Evolutionary conservation across 2,113 vertebrate species (phyloP).

Genomic region (Passer montanus): DNA sequence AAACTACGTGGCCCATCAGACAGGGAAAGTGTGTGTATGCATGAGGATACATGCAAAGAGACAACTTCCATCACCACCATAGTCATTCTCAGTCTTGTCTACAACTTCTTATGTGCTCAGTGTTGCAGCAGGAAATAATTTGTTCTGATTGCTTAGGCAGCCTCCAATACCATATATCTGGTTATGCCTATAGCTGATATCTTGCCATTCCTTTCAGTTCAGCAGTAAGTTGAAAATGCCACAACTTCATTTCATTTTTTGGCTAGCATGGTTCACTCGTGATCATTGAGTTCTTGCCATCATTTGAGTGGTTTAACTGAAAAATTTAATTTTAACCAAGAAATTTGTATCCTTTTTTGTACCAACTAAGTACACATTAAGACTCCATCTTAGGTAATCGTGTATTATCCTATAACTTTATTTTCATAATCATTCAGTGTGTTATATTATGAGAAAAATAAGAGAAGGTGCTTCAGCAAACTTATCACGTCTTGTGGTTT

Average conservation of each 20-base stretch:
- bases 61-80: neutral
- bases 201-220: neutral
- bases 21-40: neutral
- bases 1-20: neutral
- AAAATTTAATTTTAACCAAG: neutral
- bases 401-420: neutral
- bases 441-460: neutral
- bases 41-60: neutral
- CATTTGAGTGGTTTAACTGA: neutral
- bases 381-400: neutral
- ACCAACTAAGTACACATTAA: neutral
- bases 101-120: neutral
- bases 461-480: neutral
- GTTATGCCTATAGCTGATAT: neutral
- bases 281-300: neutral
- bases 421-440: neutral
- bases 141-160: neutral
- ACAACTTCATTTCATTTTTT: neutral
- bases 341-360: neutral
- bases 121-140: neutral
- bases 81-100: neutral
- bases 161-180: neutral
- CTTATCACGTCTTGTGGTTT: neutral
- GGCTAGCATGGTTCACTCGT: neutral
- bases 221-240: neutral